These are phyloP conservation scores for Gasteruption jaculator DNA, from an alignment of 2,888 invertebrate species.

Conservation along the genomic window DNA sequence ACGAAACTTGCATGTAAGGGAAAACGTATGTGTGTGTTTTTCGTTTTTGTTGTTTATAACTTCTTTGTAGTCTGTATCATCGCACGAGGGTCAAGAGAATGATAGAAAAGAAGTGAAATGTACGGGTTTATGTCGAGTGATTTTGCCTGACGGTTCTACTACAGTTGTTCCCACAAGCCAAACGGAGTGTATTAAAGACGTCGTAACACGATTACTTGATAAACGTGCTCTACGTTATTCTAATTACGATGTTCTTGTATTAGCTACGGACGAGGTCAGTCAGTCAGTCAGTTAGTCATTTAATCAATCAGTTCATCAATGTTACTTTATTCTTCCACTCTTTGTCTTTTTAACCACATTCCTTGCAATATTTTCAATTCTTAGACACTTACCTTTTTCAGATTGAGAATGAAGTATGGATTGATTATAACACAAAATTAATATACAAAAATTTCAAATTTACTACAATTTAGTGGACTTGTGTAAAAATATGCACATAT, in stretches of 20 bases:
- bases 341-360: constrained; percentile 4
- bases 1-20: constrained; percentile 12
- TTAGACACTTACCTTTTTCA: background rate
- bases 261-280: constrained; percentile 51
- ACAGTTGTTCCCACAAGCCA: constrained; percentile 83
- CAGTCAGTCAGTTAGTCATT: no score
- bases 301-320: no score
- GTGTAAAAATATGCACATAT: no score
- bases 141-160: constrained; percentile 86
- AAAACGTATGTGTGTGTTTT: constrained; percentile 20
- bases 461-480: no score
- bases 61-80: constrained; percentile 50
- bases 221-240: constrained; percentile 75
- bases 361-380: background rate
- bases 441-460: no score
- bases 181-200: constrained; percentile 69
- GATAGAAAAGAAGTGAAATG: constrained; percentile 50
- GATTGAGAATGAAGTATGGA: background rate
- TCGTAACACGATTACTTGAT: constrained; percentile 78
- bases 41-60: constrained; percentile 29
- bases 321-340: constrained; percentile 15
- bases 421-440: background rate
- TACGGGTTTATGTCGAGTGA: constrained; percentile 70
- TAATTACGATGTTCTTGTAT: constrained; percentile 77
- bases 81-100: constrained; percentile 48